phyloP scores from a whole-genome alignment of 2,797 vertebrate genomes.

The Pogonophryne albipinna region DNA sequence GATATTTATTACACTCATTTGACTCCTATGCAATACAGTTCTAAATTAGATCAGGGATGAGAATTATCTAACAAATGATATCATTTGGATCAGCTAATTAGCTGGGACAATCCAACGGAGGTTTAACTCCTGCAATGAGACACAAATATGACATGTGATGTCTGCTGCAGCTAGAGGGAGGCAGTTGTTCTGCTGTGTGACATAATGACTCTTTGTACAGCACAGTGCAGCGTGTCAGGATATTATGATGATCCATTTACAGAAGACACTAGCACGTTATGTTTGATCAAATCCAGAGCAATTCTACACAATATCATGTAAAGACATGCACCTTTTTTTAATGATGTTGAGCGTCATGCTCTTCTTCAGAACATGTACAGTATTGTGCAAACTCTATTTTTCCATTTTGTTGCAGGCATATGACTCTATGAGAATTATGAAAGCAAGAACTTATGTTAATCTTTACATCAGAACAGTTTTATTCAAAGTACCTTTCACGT shows the following conservation, averaged over 20 bases:
- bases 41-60: constrained; percentile 85
- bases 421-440: too few relatives aligned
- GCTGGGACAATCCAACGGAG: constrained; percentile 70
- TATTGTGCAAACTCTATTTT: too few relatives aligned
- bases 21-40: constrained; percentile 83
- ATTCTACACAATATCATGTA: background rate
- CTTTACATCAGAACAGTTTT: too few relatives aligned
- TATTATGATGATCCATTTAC: background rate
- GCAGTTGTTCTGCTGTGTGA: too few relatives aligned
- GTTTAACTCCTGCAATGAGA: constrained; percentile 54
- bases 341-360: too few relatives aligned
- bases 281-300: background rate
- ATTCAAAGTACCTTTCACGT: too few relatives aligned
- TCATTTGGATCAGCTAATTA: constrained; percentile 81
- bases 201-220: too few relatives aligned
- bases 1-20: constrained; percentile 85
- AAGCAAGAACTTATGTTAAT: too few relatives aligned
- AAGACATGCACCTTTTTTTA: background rate
- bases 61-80: constrained; percentile 82
- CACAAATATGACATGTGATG: constrained; percentile 21
- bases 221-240: background rate
- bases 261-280: background rate
- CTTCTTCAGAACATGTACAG: too few relatives aligned
- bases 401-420: too few relatives aligned
- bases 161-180: background rate